Evolutionary conservation across 2,113 vertebrate species (phyloP), one percentile per base, ranked within the genome.

Genomic region (Smithornis capensis): DNA sequence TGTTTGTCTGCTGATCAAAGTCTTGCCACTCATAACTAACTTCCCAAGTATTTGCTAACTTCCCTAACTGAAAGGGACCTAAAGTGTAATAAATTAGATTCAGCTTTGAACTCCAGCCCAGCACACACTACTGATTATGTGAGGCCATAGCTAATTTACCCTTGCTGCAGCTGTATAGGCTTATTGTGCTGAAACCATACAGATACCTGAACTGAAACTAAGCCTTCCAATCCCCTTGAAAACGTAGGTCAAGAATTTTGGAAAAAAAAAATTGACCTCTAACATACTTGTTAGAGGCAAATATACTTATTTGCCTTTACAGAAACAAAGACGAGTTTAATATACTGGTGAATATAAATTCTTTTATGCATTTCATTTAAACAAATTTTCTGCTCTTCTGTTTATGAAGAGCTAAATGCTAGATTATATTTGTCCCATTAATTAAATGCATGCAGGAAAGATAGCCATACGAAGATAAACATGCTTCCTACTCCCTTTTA

Each of bases 1-100:
- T 83, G 74, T 96, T 95, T 93, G 50, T 94, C 92, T 91, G 77
- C 85, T 92, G 97, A 97, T 96, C 94, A 96, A 96, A 98, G 92
- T 25, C 37, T 84, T 89, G 35, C 57, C 42, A 79, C 85, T 89
- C 50, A 83, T 76, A 80, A 89, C 56, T 87, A 60, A 77, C 91
- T 96, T 68, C 56, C 9, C n/a, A 83, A 97, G 67, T 74, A 65
- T 76, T 96, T 97, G 89, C 65, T 93, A 92, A 95, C 56, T 87
- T 90, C 33, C 82, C 45, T 75, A 56, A 82, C 70, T 83, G 94
- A 94, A 88, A 92, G 60, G 65, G 90, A 91, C 59, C 24, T 89
- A 84, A 77, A 86, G 70, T 68, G 67, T 71, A 94, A 95, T 97
- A 98, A 96, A 97, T 96, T 90, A 92, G 87, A 95, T 85, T 67